Evolutionary conservation across 1,140 invertebrate species (phyloP), one percentile per base, ranked within the genome.

Genomic region (Bombus ignitus): DNA sequence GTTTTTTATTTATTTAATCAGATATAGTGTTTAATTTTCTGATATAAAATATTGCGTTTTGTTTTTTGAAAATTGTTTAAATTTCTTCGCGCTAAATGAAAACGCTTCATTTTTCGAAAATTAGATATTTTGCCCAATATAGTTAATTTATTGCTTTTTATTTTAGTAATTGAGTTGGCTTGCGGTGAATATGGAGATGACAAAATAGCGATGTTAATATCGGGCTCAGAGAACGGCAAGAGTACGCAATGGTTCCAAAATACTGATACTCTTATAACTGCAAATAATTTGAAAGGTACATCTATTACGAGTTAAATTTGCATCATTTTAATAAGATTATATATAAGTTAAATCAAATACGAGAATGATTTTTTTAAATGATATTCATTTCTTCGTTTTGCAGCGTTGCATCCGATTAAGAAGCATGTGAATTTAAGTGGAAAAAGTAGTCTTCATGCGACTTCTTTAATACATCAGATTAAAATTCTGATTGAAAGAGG

Each of bases 141-240:
- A 59, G 1, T 12, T 25, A 37, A 42, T 32, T 73, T 22, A 47
- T 37, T 57, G 53, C 22, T 25, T 1, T 66, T 32, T 9, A 2
- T 47, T n/a, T 18, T 91, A 98, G 97, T 98, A 25, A 98, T 99
- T 92, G 98, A 99, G 95, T 95, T 99, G 88, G 98, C 98, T 0
- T 98, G 97, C 86, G 98, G 97, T 1, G 98, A 99, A 94, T 98
- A 98, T 90, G 98, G 98, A 0, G 96, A 97, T 35, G 97, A 97
- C 91, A 98, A 97, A 95, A 97, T 98, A 6, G 94, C 97, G 39
- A 94, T 96, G 39, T 95, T 99, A 81, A 97, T 97, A 10, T 94
- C 95, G 5, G 97, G 96, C 81, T 96, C 97, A 0, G 95, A 97
- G 86, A 98, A 98, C 92, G 98, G 98, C 8, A 96, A 95, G 91